Percentiles rank a stretch among this genome's conserved stretches.
These are phyloP conservation scores for Erithacus rubecula DNA, from an alignment of 2,797 vertebrate species.

Conservation along the genomic window DNA sequence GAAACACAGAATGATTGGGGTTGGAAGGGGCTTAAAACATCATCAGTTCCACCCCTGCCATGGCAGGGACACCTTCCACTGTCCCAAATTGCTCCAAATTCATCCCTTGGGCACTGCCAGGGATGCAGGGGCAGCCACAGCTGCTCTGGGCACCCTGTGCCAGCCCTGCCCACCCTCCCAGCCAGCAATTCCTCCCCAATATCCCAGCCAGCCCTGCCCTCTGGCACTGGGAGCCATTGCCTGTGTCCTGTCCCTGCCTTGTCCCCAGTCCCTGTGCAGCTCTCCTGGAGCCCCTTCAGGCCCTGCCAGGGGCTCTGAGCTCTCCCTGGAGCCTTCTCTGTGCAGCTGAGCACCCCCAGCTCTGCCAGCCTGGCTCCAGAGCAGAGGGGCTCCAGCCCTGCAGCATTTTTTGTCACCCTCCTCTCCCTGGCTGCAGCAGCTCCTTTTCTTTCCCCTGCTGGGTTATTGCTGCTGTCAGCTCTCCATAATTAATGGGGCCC, in stretches of 20 bases:
- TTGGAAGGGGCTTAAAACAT: fast-evolving
- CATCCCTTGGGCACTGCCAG: neutral
- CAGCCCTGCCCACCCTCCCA: too few species aligned
- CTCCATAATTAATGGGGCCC: fast-evolving
- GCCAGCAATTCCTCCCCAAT: too few species aligned
- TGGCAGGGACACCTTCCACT: neutral
- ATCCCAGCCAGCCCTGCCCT: too few species aligned
- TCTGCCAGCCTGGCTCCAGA: neutral
- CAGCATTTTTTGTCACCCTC: fast-evolving
- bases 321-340: too few species aligned
- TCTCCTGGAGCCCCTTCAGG: too few species aligned
- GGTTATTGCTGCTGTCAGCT: neutral
- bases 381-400: neutral
- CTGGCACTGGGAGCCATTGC: too few species aligned
- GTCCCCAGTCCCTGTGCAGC: too few species aligned
- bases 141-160: neutral
- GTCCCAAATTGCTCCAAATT: fast-evolving
- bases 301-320: too few species aligned
- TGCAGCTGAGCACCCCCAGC: neutral
- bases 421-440: neutral
- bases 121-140: neutral
- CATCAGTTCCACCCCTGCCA: fast-evolving
- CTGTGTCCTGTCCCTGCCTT: too few species aligned
- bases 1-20: neutral
- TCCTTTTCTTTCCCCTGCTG: fast-evolving